Evolutionary conservation across 2,888 invertebrate genomes (phyloP), one percentile per base, ranked within the genome.

Genomic region (Phortica okadai): DNA sequence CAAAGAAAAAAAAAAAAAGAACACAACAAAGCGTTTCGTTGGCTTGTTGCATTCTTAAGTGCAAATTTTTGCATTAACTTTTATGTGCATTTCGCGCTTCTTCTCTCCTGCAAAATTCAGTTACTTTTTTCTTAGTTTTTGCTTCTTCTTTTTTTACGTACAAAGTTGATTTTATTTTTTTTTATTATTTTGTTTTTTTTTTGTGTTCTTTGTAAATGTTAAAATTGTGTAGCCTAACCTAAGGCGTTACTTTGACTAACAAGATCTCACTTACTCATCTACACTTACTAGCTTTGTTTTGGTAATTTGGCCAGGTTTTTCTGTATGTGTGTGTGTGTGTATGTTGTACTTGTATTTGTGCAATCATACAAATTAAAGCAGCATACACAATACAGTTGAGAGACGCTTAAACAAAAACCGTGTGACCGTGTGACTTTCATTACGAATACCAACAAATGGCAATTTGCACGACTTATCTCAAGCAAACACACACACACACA

Each of bases 401-500:
- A 2, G 33, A 33, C 33, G 33, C 33, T 33, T 33, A 33, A 5
- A 33, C 33, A 33, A 33, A 33, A 33, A 33, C 21, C 21, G 21
- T 4, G 33, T 4, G 33, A 33, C 33, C 33, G 33, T 33, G 33
- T 33, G 33, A 33, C 14, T 50, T 8, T 33, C 14, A 25, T 33
- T 25, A 11, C 33, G n/a, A 16, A 5, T 42, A 44, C 67, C 67
- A 72, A 56, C 56, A 72, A 72, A 56, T 72, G 70, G 33, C 54
- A 72, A 72, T 56, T 56, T 72, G 21, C 70, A 44, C 70, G 56
- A 72, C 70, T 72, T 72, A 45, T 72, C 70, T 56, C 8, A 72
- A 72, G 56, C 54, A 72, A 62, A 25, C 45, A 72, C 11, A 11
- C 42, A n/a, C 33, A 72, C 5, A 25, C 45, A 72, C 1, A 11